Evolutionary conservation across 1,140 invertebrate species (phyloP), one percentile per base, ranked within the genome.

Genomic region (Bacillus rossius): DNA sequence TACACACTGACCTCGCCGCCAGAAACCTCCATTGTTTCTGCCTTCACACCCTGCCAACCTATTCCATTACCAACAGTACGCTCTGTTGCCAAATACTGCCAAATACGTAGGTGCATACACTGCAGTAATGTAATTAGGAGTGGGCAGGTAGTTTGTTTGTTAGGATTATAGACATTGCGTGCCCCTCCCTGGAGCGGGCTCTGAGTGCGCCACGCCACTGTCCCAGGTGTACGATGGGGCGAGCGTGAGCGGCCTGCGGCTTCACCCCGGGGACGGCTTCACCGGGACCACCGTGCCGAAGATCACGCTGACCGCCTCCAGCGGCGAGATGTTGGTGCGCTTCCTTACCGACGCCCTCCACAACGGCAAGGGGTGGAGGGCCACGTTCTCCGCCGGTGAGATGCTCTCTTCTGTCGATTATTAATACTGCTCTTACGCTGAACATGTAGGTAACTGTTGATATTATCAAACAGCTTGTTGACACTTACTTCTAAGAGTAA

Each of bases 191-290:
- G n/a, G n/a, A n/a, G n/a, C n/a, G n/a, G n/a, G n/a, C n/a, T n/a
- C 29, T 34, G 29, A 7, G 29, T 34, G 29, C 10, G 10, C 4
- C 29, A 34, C 10, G 29, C 10, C 5, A 7, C 41, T 58, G 8
- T 45, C 19, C 5, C 53, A 85, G 79, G 87, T 94, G 45, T 96
- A 87, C 72, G 94, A 98, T 73, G 93, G 94, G 8, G 79, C 85
- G 23, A 92, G 86, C 43, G 88, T 88, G 1, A 89, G 84, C 67
- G 92, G 92, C 7, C 74, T 95, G 26, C 77, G 91, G 65, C 78
- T 98, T 40, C 93, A 96, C 74, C 88, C 94, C 16, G 90, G 86
- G 49, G 86, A 86, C 69, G 94, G 94, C 23, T 97, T 96, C 71
- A 90, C 86, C 13, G 86, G 89, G 8, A 85, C 81, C 61, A 77